Evolutionary conservation across 1,140 invertebrate species (phyloP), one percentile per base, ranked within the genome.

Genomic region (Latrodectus geometricus): DNA sequence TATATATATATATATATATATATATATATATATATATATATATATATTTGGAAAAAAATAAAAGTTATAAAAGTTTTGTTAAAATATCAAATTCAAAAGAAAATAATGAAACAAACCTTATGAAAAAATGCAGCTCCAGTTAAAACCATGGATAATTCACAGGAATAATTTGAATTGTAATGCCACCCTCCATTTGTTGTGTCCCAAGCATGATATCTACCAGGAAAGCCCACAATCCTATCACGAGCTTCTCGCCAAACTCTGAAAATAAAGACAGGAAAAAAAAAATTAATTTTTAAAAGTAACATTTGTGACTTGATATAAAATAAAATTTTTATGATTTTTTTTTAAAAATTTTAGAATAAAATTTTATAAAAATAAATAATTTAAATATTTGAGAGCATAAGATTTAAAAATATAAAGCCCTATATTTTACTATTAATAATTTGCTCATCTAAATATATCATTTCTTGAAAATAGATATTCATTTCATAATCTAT

Each of bases 121-220:
- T 99, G 98, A 78, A 98, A 94, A 91, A 99, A 99, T 35, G 98
- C 97, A 23, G 98, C 98, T 15, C 95, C 98, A 11, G 98, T 99
- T 48, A 99, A 92, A 87, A 99, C 98, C 98, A 99, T 99, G 88
- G 97, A 99, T 70, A 99, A 92, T 92, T 99, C 98, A 92, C 98
- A 99, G 48, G 98, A 99, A 90, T 99, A 99, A 92, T 99, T 99
- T 0, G 97, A 99, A 92, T 99, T 99, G 91, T 99, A 99, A 87
- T 97, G 94, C 96, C 98, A 99, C 65, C 95, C 94, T 89, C 95
- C 94, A 89, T 94, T 94, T 90, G 96, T 95, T 21, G 95, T 91
- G 92, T 99, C 97, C 95, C 97, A 98, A 0, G 98, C 96, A 91
- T 99, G 98, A 91, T 96, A 99, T 15, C 99, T 94, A 2, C 98